Conservation (phyloP, 2,888 invertebrate genomes). For the Melanophora roralis region DNA sequence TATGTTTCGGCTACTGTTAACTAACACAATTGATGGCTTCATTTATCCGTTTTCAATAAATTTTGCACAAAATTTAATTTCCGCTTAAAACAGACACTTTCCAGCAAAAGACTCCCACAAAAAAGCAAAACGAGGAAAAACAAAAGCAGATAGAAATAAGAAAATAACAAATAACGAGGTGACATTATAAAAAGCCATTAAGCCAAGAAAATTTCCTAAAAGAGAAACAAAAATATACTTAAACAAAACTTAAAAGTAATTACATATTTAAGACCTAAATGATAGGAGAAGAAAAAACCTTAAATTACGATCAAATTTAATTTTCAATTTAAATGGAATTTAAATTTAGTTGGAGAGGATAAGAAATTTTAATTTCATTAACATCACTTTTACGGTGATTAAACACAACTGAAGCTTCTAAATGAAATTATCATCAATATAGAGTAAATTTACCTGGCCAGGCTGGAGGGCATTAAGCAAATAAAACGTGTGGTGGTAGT, state of each 20-base stretch:
- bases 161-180: constrained; percentile 37
- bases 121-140: background rate
- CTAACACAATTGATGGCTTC: constrained; percentile 65
- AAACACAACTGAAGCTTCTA: constrained; percentile 61
- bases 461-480: background rate
- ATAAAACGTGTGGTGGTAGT: too few relatives aligned
- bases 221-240: constrained; percentile 32
- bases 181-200: constrained; percentile 40
- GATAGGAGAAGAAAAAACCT: background rate
- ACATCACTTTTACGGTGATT: constrained; percentile 61
- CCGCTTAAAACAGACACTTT: constrained; percentile 68
- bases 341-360: too few relatives aligned
- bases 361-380: constrained; percentile 50
- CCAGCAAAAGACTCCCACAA: constrained; percentile 5
- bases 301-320: constrained; percentile 32
- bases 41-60: constrained; percentile 76
- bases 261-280: constrained; percentile 22
- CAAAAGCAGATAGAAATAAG: background rate
- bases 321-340: constrained; percentile 36
- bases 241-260: constrained; percentile 31
- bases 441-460: constrained; percentile 12
- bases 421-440: constrained; percentile 47
- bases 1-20: background rate
- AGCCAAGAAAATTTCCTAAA: background rate
- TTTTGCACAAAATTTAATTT: constrained; percentile 74